Evolutionary conservation across 2,888 invertebrate species (phyloP).

Genomic region (Noctua pronuba): DNA sequence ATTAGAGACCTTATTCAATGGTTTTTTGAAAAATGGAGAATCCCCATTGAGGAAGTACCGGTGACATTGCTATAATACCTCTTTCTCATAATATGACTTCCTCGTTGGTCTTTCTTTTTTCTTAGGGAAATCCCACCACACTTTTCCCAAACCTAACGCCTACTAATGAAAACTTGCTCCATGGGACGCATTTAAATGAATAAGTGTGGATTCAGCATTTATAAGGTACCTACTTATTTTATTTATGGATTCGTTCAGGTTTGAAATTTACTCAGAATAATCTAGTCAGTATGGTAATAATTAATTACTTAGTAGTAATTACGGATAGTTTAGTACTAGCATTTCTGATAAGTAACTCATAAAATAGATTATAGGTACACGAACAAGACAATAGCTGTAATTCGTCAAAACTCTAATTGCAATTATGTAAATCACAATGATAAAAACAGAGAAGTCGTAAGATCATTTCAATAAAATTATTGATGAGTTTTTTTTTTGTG

Average conservation of each 20-base stretch:
- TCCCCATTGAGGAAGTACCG: background rate
- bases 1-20: background rate
- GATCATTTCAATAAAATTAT: background rate
- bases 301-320: background rate
- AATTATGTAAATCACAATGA: background rate
- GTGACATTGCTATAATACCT: no score
- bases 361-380: background rate
- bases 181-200: no score
- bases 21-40: background rate
- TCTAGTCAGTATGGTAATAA: background rate
- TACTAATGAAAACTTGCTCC: background rate
- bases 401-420: background rate
- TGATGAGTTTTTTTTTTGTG: background rate
- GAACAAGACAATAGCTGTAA: background rate
- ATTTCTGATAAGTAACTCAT: no score
- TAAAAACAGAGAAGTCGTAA: background rate
- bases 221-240: background rate
- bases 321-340: no score
- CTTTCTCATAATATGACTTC: no score
- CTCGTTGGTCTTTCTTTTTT: no score
- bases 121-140: background rate
- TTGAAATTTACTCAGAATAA: background rate
- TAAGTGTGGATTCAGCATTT: background rate
- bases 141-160: background rate
- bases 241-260: background rate